Base-by-base conservation (phyloP, 2,113 vertebrate genomes). In the Corythaeola cristata region DNA sequence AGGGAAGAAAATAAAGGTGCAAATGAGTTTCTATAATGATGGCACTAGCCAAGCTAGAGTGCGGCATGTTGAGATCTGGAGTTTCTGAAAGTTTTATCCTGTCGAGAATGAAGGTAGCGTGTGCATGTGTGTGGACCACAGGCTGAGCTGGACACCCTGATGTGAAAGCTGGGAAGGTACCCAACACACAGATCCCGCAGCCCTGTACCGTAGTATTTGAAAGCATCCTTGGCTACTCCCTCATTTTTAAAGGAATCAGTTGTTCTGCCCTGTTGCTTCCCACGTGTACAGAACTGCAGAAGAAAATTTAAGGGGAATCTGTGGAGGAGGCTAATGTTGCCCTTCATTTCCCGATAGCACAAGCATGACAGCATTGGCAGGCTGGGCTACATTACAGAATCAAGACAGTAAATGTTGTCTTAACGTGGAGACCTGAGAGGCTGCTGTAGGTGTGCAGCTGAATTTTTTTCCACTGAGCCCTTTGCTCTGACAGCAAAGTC, bases 1-100 rank as follows among this genome's bases (percentile, higher is more conserved):
- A 95, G 27, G n/a, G 52, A 83, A 55, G 83, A 87, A 95, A 80
- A 77, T 77, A 82, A 64, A 96, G 85, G 75, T 96, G 81, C 55
- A 82, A 87, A 95, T 53, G 41, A 88, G 81, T 79, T 96, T 83
- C 62, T 90, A 24, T 69, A 89, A 58, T 59, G 72, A 62, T 41
- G 83, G 41, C 55, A 30, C 3, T 68, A 52, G 39, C 59, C 44
- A 56, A 85, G 35, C 33, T 53, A 16, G 35, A 63, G 23, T 18
- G 14, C 76, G 41, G 22, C 39, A 27, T 39, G 47, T 59, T 90
- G 67, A 45, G 35, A 74, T 74, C 49, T 95, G 85, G 47, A 71
- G 37, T 49, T 91, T 85, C 59, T 60, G 45, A 71, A 91, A 47
- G 33, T 60, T 94, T 75, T 74, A 22, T 59, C 37, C 41, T 66